These are phyloP conservation scores for Nasua narica DNA, from an alignment of 2,797 vertebrate genomes.

Conservation along the genomic window DNA sequence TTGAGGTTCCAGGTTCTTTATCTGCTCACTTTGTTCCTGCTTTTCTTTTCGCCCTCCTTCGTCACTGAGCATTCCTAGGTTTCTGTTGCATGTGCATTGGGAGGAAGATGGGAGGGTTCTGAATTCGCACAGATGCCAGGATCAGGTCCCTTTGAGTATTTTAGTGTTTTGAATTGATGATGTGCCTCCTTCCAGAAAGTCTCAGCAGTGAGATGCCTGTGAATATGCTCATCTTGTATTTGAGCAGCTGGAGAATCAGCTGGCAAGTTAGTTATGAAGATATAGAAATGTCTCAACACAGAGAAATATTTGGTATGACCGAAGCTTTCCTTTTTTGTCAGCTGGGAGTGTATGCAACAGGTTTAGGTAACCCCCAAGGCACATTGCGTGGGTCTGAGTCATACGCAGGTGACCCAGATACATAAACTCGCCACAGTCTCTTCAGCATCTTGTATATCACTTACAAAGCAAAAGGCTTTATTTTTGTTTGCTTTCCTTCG, in stretches of 20 bases:
- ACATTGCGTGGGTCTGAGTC: background rate
- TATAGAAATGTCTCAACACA: background rate
- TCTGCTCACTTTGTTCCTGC: background rate
- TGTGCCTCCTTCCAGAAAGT: slow-evolving; percentile 22
- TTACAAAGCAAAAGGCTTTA: background rate
- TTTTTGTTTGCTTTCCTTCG: background rate
- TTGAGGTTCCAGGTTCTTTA: background rate
- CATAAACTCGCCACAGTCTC: background rate
- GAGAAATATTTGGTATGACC: background rate
- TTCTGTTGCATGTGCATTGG: background rate
- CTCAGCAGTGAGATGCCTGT: background rate
- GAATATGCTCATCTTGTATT: slow-evolving; percentile 24
- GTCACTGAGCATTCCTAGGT: background rate
- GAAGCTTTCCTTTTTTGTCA: slow-evolving; percentile 1
- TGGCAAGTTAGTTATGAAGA: slow-evolving; percentile 24
- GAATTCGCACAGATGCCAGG: background rate
- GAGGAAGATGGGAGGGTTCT: background rate
- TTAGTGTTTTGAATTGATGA: background rate
- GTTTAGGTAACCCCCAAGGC: background rate
- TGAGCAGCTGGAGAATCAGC: slow-evolving; percentile 25
- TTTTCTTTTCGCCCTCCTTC: background rate
- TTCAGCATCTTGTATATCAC: background rate
- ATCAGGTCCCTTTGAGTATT: slow-evolving; percentile 30
- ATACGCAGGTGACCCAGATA: background rate
- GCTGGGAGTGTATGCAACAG: background rate